These are phyloP conservation scores for Hycleus cichorii DNA, from an alignment of 1,140 invertebrate species.

Conservation along the genomic window DNA sequence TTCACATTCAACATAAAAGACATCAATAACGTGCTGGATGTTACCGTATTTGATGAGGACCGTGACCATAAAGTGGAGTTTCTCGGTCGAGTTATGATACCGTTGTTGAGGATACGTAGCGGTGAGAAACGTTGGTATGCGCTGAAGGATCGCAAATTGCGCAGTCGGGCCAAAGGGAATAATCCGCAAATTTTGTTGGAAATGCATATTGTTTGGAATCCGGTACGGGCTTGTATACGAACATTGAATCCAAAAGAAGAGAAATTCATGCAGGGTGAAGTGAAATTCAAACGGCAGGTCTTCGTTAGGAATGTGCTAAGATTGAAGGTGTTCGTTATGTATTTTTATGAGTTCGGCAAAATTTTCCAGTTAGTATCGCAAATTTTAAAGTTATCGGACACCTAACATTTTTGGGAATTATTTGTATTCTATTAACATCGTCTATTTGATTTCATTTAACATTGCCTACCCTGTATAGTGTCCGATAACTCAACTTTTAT, in stretches of 20 bases:
- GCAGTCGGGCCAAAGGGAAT: conserved; percentile 80
- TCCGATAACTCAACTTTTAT: too few relatives aligned
- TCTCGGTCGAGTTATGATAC: conserved; percentile 83
- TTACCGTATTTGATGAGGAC: conserved; percentile 99
- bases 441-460: too few relatives aligned
- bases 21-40: conserved; percentile 89
- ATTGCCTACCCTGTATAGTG: too few relatives aligned
- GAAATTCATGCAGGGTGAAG: conserved; percentile 89
- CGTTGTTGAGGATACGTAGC: conserved; percentile 79
- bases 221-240: conserved; percentile 78
- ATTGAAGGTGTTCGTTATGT: conserved; percentile 81
- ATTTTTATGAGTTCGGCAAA: conserved; percentile 82
- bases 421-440: too few relatives aligned
- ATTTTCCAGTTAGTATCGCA: conserved; percentile 75
- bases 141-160: conserved; percentile 93
- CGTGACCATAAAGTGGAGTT: conserved; percentile 97
- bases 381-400: background rate
- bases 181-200: conserved; percentile 87
- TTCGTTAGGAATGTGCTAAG: conserved; percentile 92
- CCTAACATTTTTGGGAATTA: too few relatives aligned
- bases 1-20: conserved; percentile 98
- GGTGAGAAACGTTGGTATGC: conserved; percentile 93
- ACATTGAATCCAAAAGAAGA: conserved; percentile 94
- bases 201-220: conserved; percentile 88
- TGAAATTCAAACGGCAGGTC: conserved; percentile 91